A percentile compares a stretch with the other conserved stretches of the same genome.
phyloP scores from a whole-genome alignment of 1,140 invertebrate genomes.

The Dreissena polymorpha region DNA sequence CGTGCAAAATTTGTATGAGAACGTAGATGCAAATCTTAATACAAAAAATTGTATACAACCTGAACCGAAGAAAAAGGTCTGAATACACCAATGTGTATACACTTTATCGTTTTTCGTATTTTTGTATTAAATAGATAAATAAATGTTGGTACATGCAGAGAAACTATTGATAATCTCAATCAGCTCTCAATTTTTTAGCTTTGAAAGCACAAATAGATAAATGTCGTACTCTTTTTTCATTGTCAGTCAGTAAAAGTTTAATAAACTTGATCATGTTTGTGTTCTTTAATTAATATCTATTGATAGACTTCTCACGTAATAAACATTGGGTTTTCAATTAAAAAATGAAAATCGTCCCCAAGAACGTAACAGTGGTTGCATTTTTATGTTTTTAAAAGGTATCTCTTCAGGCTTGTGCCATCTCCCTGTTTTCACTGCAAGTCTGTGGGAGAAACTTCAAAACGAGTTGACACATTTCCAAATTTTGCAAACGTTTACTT shows the following conservation, averaged over 20 bases:
- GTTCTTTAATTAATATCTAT: conserved; percentile 7
- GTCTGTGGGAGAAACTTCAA: conserved; percentile 16
- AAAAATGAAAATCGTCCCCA: conserved; percentile 37
- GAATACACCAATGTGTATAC: no score
- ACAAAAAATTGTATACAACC: no score
- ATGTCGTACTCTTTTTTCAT: background rate
- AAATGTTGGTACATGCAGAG: no score
- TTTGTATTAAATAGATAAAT: no score
- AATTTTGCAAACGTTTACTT: background rate
- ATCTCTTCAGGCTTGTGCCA: conserved; percentile 8
- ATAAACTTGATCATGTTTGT: background rate
- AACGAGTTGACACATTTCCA: background rate
- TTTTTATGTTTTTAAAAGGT: background rate
- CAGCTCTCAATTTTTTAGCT: no score
- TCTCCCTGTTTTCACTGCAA: conserved; percentile 20
- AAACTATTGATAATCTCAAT: no score
- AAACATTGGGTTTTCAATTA: conserved; percentile 24
- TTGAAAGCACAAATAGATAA: no score
- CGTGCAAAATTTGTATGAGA: no score
- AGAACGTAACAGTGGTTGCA: conserved; percentile 8
- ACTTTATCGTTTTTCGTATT: no score
- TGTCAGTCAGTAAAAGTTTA: conserved; percentile 6
- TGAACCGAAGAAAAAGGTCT: no score
- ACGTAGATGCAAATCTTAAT: no score
- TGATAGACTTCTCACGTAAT: background rate